Conservation (phyloP, 2,888 invertebrate genomes). For the Dioctria linearis region DNA sequence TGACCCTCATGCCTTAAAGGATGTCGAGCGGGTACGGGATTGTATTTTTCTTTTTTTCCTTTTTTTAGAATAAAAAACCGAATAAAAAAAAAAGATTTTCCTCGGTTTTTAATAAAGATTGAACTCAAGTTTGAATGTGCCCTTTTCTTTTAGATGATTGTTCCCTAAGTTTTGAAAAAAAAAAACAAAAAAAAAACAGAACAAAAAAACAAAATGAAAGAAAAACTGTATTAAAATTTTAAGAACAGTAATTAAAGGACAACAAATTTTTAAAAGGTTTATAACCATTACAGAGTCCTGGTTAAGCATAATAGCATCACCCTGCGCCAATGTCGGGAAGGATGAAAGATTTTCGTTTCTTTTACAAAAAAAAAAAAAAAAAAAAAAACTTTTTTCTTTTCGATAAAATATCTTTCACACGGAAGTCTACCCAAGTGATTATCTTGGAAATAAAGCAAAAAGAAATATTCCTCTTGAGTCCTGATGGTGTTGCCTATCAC, state of each 20-base stretch:
- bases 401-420: conserved; percentile 5
- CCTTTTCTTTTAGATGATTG: background rate
- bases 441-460: conserved; percentile 7
- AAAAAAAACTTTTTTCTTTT: conserved; percentile 2
- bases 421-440: conserved; percentile 28
- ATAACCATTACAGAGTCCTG: conserved; percentile 1
- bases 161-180: background rate
- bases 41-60: background rate
- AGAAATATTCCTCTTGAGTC: conserved; percentile 18
- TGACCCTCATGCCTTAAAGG: background rate
- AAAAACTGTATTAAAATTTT: conserved; percentile 35
- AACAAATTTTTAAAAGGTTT: conserved; percentile 8
- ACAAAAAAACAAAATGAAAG: too few species aligned
- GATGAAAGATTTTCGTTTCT: too few species aligned
- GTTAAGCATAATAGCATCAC: background rate
- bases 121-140: conserved; percentile 4
- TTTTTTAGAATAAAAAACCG: too few species aligned
- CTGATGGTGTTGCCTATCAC: conserved; percentile 32
- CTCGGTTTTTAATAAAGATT: background rate
- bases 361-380: too few species aligned
- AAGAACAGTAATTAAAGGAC: conserved; percentile 23
- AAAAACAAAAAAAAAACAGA: too few species aligned
- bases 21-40: background rate
- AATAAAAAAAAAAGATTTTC: conserved; percentile 17
- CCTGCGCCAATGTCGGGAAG: background rate